Percentiles rank a stretch among this genome's conserved stretches.
Evolutionary conservation across 2,797 vertebrate genomes (phyloP).

Genomic region (Phalanger gymnotis): DNA sequence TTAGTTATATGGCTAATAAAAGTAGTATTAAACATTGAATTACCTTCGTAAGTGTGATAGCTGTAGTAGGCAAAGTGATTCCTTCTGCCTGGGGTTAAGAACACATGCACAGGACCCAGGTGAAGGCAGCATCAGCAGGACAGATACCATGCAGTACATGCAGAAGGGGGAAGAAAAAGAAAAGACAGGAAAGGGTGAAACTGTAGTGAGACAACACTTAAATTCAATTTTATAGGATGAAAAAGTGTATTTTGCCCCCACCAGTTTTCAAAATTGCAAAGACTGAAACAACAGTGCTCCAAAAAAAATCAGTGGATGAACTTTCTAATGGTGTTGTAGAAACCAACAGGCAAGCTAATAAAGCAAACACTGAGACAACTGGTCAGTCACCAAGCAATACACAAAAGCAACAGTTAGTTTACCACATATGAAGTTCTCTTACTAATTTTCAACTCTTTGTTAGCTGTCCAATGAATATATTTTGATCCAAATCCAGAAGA

Average conservation of each 20-base stretch:
- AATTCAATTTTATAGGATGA: constrained; percentile 72
- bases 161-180: constrained; percentile 87
- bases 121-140: constrained; percentile 90
- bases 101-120: constrained; percentile 91
- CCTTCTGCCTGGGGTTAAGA: constrained; percentile 95
- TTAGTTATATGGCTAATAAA: constrained; percentile 12
- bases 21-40: constrained; percentile 82
- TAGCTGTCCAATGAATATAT: neutral
- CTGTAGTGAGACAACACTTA: constrained; percentile 77
- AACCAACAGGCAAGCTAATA: constrained; percentile 66
- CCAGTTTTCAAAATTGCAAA: constrained; percentile 60
- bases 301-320: constrained; percentile 58
- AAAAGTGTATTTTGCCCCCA: constrained; percentile 63
- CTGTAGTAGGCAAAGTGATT: constrained; percentile 98
- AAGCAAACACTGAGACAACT: constrained; percentile 65
- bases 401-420: constrained; percentile 24
- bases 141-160: constrained; percentile 88
- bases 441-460: neutral
- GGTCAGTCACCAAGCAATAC: constrained; percentile 65
- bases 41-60: constrained; percentile 97
- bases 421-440: neutral
- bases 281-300: constrained; percentile 67
- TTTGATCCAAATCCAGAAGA: neutral
- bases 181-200: constrained; percentile 88
- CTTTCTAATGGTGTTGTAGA: constrained; percentile 68